Conservation (phyloP, 1,140 invertebrate genomes). For the Drosophila melanica region DNA sequence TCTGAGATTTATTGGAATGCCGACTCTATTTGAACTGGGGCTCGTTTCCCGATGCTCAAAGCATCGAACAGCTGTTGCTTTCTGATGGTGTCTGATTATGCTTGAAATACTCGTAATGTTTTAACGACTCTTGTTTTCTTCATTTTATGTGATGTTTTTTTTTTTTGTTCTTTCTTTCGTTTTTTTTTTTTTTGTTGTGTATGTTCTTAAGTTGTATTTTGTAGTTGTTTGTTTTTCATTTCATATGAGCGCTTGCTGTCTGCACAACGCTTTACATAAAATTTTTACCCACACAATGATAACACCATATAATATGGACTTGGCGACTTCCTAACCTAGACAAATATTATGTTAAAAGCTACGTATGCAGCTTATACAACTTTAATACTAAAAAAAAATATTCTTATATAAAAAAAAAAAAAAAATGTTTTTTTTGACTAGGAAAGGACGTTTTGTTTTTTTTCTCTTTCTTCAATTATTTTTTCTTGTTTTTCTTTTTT, state of each 20-base stretch:
- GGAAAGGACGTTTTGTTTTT: constrained; percentile 75
- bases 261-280: constrained; percentile 59
- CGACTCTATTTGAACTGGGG: constrained; percentile 41
- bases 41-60: constrained; percentile 59
- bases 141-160: constrained; percentile 7
- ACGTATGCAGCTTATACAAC: too few relatives aligned
- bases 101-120: constrained; percentile 29
- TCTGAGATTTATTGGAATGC: constrained; percentile 34
- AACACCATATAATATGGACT: too few relatives aligned
- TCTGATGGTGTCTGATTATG: constrained; percentile 13
- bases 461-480: constrained; percentile 19
- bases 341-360: too few relatives aligned
- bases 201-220: neutral
- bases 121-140: constrained; percentile 24
- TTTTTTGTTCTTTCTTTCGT: constrained; percentile 5
- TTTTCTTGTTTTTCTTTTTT: neutral
- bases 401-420: too few relatives aligned
- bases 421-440: too few relatives aligned
- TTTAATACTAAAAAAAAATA: too few relatives aligned
- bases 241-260: constrained; percentile 37
- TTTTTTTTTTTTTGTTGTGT: too few relatives aligned
- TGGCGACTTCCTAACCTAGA: too few relatives aligned
- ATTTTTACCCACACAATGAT: too few relatives aligned
- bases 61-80: constrained; percentile 46
- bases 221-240: constrained; percentile 21